Percentiles rank a stretch among this genome's conserved stretches.
These are phyloP conservation scores for Tubiluchus corallicola DNA, from an alignment of 2,888 invertebrate species.

Conservation along the genomic window DNA sequence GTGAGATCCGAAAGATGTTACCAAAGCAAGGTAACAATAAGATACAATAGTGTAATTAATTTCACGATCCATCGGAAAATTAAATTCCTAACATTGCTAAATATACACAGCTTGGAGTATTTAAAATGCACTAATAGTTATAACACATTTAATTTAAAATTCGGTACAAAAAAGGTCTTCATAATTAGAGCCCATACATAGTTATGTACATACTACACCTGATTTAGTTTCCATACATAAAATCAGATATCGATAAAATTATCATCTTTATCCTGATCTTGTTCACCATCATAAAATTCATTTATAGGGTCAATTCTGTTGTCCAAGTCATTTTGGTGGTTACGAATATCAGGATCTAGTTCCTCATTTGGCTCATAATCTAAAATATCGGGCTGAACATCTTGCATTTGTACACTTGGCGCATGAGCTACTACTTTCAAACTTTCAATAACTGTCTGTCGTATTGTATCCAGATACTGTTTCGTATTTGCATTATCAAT, in stretches of 20 bases:
- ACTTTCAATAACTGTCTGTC: constrained; percentile 69
- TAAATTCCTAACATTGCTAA: too few relatives aligned
- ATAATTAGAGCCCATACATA: too few relatives aligned
- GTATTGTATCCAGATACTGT: constrained; percentile 80
- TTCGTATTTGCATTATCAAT: constrained; percentile 86
- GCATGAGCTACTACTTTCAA: constrained; percentile 79
- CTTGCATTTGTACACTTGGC: constrained; percentile 90
- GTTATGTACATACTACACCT: too few relatives aligned
- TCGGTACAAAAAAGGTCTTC: too few relatives aligned
- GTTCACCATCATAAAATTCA: constrained; percentile 29
- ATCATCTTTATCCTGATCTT: constrained; percentile 25
- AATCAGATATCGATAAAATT: constrained; percentile 23
- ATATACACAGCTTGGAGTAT: too few relatives aligned
- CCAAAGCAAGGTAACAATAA: too few relatives aligned
- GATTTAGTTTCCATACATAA: too few relatives aligned
- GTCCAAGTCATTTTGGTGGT: constrained; percentile 11
- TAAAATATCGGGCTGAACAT: constrained; percentile 56
- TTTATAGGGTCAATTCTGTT: constrained; percentile 24
- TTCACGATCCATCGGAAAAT: too few relatives aligned
- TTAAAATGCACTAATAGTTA: too few relatives aligned
- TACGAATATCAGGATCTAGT: constrained; percentile 5
- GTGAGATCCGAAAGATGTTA: too few relatives aligned
- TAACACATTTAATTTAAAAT: too few relatives aligned
- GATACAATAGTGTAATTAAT: too few relatives aligned
- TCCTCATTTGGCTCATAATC: constrained; percentile 15